Conservation (phyloP, 2,797 vertebrate genomes). For the Silurus aristotelis region DNA sequence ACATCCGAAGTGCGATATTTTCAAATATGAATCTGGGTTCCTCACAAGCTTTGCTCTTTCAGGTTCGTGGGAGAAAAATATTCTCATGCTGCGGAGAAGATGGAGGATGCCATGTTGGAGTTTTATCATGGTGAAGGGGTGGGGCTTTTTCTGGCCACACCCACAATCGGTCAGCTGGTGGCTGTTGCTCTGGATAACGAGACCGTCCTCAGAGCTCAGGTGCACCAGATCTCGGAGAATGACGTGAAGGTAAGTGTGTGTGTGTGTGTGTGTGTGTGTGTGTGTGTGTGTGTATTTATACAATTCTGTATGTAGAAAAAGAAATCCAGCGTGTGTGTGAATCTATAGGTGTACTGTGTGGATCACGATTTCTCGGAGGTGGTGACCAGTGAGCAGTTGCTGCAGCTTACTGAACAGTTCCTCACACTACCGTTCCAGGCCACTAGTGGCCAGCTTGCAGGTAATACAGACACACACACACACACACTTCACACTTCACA, state of each 20-base stretch:
- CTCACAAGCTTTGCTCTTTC: not conserved
- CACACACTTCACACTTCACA: not conserved
- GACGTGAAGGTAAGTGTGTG: slow-evolving; percentile 77
- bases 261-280: not conserved
- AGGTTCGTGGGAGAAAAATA: slow-evolving; percentile 92
- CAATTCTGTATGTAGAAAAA: not conserved
- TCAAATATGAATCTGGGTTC: not conserved
- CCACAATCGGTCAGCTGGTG: slow-evolving; percentile 79
- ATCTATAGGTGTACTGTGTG: slow-evolving; percentile 83
- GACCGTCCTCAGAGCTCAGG: slow-evolving; percentile 81
- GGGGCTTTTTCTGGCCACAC: slow-evolving; percentile 56
- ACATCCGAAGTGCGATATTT: rapidly evolving
- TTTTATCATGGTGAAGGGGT: slow-evolving; percentile 74
- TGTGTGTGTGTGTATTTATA: not conserved
- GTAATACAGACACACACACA: slow-evolving; percentile 68
- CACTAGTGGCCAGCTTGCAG: slow-evolving; percentile 87
- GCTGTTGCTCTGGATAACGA: slow-evolving; percentile 83
- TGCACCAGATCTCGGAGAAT: slow-evolving; percentile 71
- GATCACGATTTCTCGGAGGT: slow-evolving; percentile 88
- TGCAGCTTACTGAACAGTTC: slow-evolving; percentile 80
- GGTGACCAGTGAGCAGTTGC: slow-evolving; percentile 73
- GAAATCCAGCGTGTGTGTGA: slow-evolving; percentile 11
- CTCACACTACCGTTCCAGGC: slow-evolving; percentile 86
- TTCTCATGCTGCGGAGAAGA: slow-evolving; percentile 84
- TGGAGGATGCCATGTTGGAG: slow-evolving; percentile 86